Base-by-base conservation (phyloP, 2,888 invertebrate genomes). In the Cremastinae sp. region DNA sequence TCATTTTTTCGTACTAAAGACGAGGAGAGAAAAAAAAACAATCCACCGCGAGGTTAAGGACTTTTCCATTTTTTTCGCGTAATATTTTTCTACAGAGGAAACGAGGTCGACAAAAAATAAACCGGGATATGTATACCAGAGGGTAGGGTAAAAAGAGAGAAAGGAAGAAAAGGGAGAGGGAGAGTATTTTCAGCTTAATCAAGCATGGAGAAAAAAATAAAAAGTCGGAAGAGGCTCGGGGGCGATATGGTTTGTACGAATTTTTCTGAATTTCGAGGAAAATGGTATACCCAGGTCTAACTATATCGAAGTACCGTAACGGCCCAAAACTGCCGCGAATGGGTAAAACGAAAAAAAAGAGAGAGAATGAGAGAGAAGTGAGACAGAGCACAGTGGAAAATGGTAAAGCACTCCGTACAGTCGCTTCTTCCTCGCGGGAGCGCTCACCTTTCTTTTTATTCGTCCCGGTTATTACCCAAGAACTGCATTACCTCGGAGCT, bases 161-260 rank as follows among this genome's bases (percentile, higher is more conserved):
- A 16, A 2, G 39, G 39, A 16, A 12, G 12, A 12, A 5, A 35
- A 66, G 2, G 12, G 28, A 39, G 20, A 39, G 18, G 62, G 51
- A 61, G 66, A 59, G 61, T 18, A 79, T 81, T 82, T 79, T 80
- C 71, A 73, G 78, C 80, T 84, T 82, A 82, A 84, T 83, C 81
- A 84, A 82, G 74, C 77, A 74, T 65, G 65, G 20, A 39, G 47
- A 56, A 47, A 41, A 62, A 58, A 53, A 72, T 68, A 59, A 76
- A 72, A 76, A 49, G 49, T 35, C 66, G 55, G 2, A 22, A 51
- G 35, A 43, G 56, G 53, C 10, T 58, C 37, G 51, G 20, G 43
- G 53, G 64, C 62, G 53, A 72, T 79, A 51, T 43, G 49, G 65
- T 56, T 59, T 20, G 65, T 49, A 64, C 58, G 66, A 68, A 66